Evolutionary conservation across 2,797 vertebrate species (phyloP).

Genomic region (Silurus lanzhouensis): DNA sequence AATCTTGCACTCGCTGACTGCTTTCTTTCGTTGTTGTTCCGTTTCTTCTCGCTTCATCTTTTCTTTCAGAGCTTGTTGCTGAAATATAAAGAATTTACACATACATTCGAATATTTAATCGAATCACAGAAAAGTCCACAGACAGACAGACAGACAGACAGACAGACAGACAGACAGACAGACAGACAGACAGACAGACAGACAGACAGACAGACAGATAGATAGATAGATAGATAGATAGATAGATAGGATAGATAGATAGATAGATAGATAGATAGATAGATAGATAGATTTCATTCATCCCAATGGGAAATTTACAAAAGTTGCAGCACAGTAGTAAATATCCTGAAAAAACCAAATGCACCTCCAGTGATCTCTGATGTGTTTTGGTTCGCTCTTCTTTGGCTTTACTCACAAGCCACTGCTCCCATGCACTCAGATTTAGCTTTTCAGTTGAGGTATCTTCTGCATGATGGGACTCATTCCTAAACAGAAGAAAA

Average conservation of each 20-base stretch:
- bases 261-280: too few species aligned
- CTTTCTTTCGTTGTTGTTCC: slow-evolving; percentile 78
- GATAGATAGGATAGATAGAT: too few species aligned
- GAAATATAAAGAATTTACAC: slow-evolving; percentile 42
- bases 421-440: slow-evolving; percentile 88
- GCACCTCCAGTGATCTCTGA: slow-evolving; percentile 81
- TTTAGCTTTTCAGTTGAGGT: slow-evolving; percentile 55
- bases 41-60: slow-evolving; percentile 73
- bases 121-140: neutral
- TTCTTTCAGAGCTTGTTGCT: slow-evolving; percentile 75
- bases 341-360: neutral
- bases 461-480: neutral
- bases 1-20: slow-evolving; percentile 79
- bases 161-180: too few species aligned
- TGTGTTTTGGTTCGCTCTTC: slow-evolving; percentile 79
- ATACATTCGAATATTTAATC: neutral
- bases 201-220: too few species aligned
- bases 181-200: too few species aligned
- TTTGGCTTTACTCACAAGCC: slow-evolving; percentile 91
- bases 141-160: too few species aligned
- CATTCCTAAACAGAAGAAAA: slow-evolving; percentile 23
- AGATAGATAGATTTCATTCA: too few species aligned
- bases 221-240: too few species aligned
- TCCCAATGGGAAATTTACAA: too few species aligned
- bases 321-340: neutral